Base-by-base conservation (phyloP, 2,797 vertebrate species). In the Protosalanx chinensis region DNA sequence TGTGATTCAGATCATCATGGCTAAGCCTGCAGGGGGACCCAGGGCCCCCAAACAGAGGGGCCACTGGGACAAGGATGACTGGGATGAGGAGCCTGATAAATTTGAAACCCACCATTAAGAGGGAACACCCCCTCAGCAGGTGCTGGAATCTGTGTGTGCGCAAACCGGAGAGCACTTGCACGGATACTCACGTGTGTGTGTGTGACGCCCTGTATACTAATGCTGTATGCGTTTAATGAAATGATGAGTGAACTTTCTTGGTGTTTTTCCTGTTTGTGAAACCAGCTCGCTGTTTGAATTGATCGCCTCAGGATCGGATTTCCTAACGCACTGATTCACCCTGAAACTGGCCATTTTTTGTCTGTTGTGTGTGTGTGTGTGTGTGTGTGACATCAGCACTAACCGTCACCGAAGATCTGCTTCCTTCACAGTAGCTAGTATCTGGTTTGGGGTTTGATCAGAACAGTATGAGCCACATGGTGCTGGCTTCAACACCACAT, bases 21-120 rank as follows among this genome's bases (percentile, higher is more conserved):
- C 96, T 90, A 97, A 97, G 84, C 74, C 95, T 89, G 94, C 95
- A 88, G 96, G 96, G 63, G 95, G 95, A 90, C 96, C 96, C 82
- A 95, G 87, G 83, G 83, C 90, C 85, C 94, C 95, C 82, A 95
- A 95, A 79, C 94, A 95, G 86, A 93, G 94, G 92, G 95, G 94
- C 90, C 93, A 96, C 65, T 97, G 96, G 96, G 95, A 96, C 93
- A 96, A 94, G 84, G 95, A 97, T 82, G 87, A 87, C 80, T 96
- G 93, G 94, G 93, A 95, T 12, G 96, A 98, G 15, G 92, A 90
- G 41, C 93, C 93, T 80, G 94, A 95, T 80, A 85, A 93, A 68
- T 93, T 92, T 91, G 94, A 94, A 7, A 82, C 90, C 79, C 91
- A 93, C 84, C 92, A 93, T 81, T 93, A 91, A 85, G 85, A 81